Evolutionary conservation across 2,113 vertebrate genomes (phyloP), one percentile per base, ranked within the genome.

Genomic region (Mola mola): DNA sequence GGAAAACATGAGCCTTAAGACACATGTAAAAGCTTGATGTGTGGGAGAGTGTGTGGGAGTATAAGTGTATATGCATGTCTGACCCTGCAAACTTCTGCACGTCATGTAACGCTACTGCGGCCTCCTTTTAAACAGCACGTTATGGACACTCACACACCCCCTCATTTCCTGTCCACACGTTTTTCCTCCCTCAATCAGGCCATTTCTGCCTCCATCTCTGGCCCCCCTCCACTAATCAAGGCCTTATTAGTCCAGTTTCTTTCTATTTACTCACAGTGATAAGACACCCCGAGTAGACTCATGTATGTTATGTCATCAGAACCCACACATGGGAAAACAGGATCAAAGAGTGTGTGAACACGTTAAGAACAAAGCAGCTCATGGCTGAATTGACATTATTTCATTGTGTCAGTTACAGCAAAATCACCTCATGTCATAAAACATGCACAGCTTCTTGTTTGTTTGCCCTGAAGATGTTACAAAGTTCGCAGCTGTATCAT

Each of bases 161-260:
- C 51, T 67, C 72, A 53, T 28, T 77, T 76, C 65, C 72, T 57
- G 69, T 56, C 31, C 33, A 43, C n/a, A 47, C 6, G 3, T 21
- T 28, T 43, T 22, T 19, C 33, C 34, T 22, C 33, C 58, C 6
- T 46, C 22, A 29, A 12, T 40, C 34, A 6, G 16, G 12, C 56
- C 31, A 13, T 31, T 9, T 4, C 12, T 19, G 40, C 13, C 21
- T 62, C 2, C 12, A n/a, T 50, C n/a, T 53, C 36, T 42, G 2
- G 12, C 8, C 47, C 21, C 15, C 50, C 53, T 33, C 15, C 13
- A 28, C 36, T 38, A 26, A 31, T n/a, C n/a, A n/a, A n/a, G n/a
- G n/a, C n/a, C n/a, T n/a, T n/a, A n/a, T n/a, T n/a, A n/a, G n/a
- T n/a, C n/a, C n/a, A n/a, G n/a, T n/a, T n/a, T n/a, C n/a, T n/a